Evolutionary conservation across 2,888 invertebrate species (phyloP), one percentile per base, ranked within the genome.

Genomic region (Ceraclea dissimilis): DNA sequence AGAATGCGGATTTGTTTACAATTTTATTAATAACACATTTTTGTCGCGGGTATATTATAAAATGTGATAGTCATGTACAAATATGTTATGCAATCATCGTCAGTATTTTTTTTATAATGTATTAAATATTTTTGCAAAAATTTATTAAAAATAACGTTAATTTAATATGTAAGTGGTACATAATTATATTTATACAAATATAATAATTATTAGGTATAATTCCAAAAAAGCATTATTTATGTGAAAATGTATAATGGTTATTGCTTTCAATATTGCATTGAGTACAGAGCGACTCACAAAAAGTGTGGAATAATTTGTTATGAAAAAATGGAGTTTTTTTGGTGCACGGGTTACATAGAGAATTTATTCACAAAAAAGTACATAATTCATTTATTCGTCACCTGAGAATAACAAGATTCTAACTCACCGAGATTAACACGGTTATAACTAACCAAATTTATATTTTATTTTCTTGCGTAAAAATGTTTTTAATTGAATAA

Each of bases 211-310:
- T 8, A 39, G 13, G 4, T 39, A n/a, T 39, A 8, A n/a, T 39
- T 39, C 13, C 39, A 13, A 39, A 31, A 39, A 39, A 39, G 39
- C 39, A 39, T 39, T 39, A 39, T 39, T 39, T 39, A 39, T 39
- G 39, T 39, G 39, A 39, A 39, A 39, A 39, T 39, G 39, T 39
- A 39, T 8, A 39, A 39, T 39, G 39, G 39, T 39, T 39, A 39
- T 39, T 39, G 39, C 39, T 39, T 39, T 16, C 39, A 39, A 39
- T 39, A 39, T 39, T 39, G 39, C 39, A 16, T 16, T n/a, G 39
- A 39, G 39, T 39, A 16, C 39, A 39, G 39, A 16, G 13, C 16
- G 39, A 39, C 39, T 39, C 39, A 13, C 39, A 13, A 26, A 26
- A 26, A 26, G 26, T 26, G 26, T 4, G 26, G n/a, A n/a, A n/a